These are phyloP conservation scores for Bhutanitis thaidina DNA, from an alignment of 2,888 invertebrate genomes.

Conservation along the genomic window DNA sequence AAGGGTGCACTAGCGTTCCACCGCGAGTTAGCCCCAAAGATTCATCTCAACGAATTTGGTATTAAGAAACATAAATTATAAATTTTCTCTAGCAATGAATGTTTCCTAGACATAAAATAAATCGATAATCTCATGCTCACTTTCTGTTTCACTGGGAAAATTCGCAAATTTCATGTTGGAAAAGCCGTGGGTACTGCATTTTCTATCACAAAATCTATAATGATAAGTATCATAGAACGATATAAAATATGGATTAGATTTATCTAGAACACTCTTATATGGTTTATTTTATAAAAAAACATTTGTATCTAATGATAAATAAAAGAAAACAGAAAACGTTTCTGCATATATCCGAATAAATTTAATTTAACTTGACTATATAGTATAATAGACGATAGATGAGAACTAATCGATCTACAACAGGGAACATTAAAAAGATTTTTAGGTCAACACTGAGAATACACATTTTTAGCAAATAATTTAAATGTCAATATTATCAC, in stretches of 20 bases:
- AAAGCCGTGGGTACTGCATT: too few species aligned
- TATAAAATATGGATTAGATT: background rate
- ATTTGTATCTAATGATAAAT: background rate
- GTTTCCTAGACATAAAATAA: conserved; percentile 51
- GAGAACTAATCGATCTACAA: background rate
- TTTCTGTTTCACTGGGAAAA: conserved; percentile 10
- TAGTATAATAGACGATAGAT: too few species aligned
- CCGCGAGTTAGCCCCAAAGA: conserved; percentile 28
- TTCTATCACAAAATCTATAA: too few species aligned
- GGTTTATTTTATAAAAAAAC: background rate
- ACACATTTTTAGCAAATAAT: conserved; percentile 8
- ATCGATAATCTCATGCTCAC: conserved; percentile 50
- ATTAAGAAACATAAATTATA: conserved; percentile 44
- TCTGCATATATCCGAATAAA: too few species aligned
- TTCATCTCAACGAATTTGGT: conserved; percentile 62
- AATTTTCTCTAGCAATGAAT: conserved; percentile 57
- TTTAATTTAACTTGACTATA: too few species aligned
- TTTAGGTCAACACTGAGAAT: background rate
- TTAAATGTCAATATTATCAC: conserved; percentile 11
- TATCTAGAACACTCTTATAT: background rate
- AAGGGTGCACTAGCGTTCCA: conserved; percentile 59
- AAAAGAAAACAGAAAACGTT: background rate
- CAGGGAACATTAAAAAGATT: background rate
- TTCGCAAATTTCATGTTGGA: background rate
- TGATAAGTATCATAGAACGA: too few species aligned